Base-by-base conservation (phyloP, 1,140 invertebrate genomes). In the Triops longicaudatus region DNA sequence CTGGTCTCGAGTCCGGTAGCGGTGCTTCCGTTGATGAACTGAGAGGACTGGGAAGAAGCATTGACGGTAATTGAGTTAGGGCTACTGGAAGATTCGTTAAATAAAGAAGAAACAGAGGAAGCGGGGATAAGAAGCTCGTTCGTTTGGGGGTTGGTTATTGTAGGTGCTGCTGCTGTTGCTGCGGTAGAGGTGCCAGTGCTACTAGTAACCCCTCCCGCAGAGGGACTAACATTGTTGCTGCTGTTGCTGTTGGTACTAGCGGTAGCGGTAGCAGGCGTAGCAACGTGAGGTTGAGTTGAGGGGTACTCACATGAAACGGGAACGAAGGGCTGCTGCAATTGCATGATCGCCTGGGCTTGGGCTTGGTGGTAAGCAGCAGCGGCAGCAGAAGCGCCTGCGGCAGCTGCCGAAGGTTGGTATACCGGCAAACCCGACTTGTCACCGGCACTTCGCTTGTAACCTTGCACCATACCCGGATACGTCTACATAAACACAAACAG, bases 391-490 rank as follows among this genome's bases (percentile, higher is more conserved):
- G 74, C 74, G 37, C 72, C 63, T n/a, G 76, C 41, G 27, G 72
- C 76, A 50, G 75, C 76, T 31, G 76, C 73, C 82, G 81, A 78
- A 79, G 82, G 79, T 83, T 81, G 83, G 88, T 97, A 98, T 81
- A 98, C 93, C 81, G 95, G 95, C 84, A 97, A 89, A 81, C 95
- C 95, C 83, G 93, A 95, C 86, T 98, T 98, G 85, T 96, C 94
- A 72, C 86, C 79, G 75, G 93, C 94, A 81, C 94, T 92, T 87
- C 96, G 91, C 86, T 95, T 96, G 87, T 95, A 96, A 63, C 50
- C 50, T 83, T 94, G 93, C 84, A 94, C 90, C 91, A 97, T 95
- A 82, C 93, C 94, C 83, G 93, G 93, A 87, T 96, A 95, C 83
- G 91, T 91, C 94, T 96, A 88, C 11, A 88, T 2, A 88, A 74